Evolutionary conservation across 2,797 vertebrate genomes (phyloP).

Genomic region (Artibeus jamaicensis): DNA sequence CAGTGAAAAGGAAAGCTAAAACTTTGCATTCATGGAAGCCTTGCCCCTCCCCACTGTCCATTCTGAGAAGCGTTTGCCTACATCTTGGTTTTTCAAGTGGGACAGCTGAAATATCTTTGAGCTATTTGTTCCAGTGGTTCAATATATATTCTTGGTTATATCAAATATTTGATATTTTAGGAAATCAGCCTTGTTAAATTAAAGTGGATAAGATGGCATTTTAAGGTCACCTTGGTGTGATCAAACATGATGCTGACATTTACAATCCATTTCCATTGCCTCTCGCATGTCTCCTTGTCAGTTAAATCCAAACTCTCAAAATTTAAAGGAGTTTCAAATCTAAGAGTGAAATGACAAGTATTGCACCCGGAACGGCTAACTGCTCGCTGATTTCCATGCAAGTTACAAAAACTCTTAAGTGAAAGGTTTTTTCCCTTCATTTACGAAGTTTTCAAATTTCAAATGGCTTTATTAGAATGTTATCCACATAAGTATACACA

Average conservation of each 20-base stretch:
- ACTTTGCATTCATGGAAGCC: not conserved
- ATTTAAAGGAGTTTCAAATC: conserved; percentile 67
- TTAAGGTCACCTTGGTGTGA: conserved; percentile 89
- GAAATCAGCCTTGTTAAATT: conserved; percentile 84
- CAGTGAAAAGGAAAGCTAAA: conserved; percentile 46
- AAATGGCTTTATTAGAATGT: not conserved
- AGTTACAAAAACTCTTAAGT: conserved; percentile 13
- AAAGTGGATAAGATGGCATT: conserved; percentile 88
- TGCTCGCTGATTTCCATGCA: not conserved
- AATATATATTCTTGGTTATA: conserved; percentile 82
- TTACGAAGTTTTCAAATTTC: not conserved
- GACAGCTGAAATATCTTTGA: conserved; percentile 67
- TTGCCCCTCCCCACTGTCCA: too few species aligned
- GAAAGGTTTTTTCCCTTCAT: not conserved
- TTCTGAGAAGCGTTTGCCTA: conserved; percentile 62
- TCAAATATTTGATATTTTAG: conserved; percentile 88
- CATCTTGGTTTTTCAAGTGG: conserved; percentile 70
- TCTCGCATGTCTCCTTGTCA: conserved; percentile 74
- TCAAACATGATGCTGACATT: conserved; percentile 91
- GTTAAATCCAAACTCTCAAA: conserved; percentile 67
- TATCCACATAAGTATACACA: not conserved
- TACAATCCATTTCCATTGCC: conserved; percentile 88
- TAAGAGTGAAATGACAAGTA: conserved; percentile 58
- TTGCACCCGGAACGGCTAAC: conserved; percentile 33
- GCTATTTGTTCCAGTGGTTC: conserved; percentile 78